A percentile compares a stretch with the other conserved stretches of the same genome.
Conservation (phyloP, 2,888 invertebrate species). For the Noctua janthe region DNA sequence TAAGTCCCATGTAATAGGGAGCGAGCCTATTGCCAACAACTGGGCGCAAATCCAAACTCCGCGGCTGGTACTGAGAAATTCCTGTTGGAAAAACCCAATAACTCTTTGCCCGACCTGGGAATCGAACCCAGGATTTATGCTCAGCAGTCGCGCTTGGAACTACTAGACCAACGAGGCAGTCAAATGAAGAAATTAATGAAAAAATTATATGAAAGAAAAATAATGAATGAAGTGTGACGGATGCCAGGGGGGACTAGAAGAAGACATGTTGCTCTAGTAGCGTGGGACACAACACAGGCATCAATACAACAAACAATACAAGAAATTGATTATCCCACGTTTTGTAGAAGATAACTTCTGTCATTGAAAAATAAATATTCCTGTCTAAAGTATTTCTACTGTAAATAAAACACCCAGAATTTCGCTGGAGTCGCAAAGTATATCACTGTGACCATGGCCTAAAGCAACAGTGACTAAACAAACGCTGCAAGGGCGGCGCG, state of each 20-base stretch:
- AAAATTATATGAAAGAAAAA: neutral
- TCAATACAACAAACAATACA: neutral
- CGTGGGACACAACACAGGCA: neutral
- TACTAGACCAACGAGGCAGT: too few relatives aligned
- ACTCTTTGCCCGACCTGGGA: too few relatives aligned
- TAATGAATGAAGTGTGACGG: neutral
- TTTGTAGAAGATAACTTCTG: neutral
- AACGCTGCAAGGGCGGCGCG: slow-evolving; percentile 24
- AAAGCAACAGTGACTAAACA: slow-evolving; percentile 52
- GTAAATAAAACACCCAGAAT: slow-evolving; percentile 12
- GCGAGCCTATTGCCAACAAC: too few relatives aligned
- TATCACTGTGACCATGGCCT: slow-evolving; percentile 47
- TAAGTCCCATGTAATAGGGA: too few relatives aligned
- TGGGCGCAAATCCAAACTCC: too few relatives aligned
- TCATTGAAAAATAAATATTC: neutral
- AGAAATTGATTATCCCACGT: neutral
- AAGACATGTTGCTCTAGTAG: neutral
- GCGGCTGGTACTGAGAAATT: too few relatives aligned
- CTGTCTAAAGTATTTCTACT: neutral
- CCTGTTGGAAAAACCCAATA: too few relatives aligned
- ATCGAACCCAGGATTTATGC: too few relatives aligned
- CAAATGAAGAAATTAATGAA: neutral
- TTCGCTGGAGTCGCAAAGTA: slow-evolving; percentile 19
- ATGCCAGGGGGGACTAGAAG: neutral
- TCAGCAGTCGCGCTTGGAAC: too few relatives aligned